Evolutionary conservation across 2,113 vertebrate genomes (phyloP), one percentile per base, ranked within the genome.

Genomic region (Nansenia antarctica): DNA sequence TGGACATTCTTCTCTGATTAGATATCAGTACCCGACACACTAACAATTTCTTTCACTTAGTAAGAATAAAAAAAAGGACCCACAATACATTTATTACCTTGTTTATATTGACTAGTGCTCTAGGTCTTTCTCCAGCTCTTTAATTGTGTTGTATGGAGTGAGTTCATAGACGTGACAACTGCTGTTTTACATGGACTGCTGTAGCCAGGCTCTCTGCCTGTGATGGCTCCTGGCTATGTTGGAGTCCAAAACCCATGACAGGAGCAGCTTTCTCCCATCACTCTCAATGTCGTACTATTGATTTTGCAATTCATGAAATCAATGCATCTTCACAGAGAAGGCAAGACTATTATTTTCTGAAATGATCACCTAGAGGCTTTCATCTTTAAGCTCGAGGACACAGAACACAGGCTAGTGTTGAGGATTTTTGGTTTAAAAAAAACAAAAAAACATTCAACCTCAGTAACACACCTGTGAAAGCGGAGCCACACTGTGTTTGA

Each of bases 231-330:
- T 58, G 55, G 29, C 18, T 7, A 6, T 9, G 14, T 55, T 15
- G 32, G 49, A 26, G 30, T 7, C 3, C 42, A 30, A 27, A 24
- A 49, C 18, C 45, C 11, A 39, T 37, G 61, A 71, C 30, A 74
- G 54, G 18, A 29, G 22, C n/a, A 31, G 67, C 63, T 45, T 73
- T 61, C 65, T 42, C 57, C 42, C 26, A 32, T 67, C 72, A 22
- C 35, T 49, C 26, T 62, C 61, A 62, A 63, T 62, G 67, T 73
- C 62, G 31, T 70, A 12, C 20, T 54, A 74, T 74, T 58, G 45
- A 74, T 59, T 52, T 9, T 39, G 14, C 12, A n/a, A 24, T 52
- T 9, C 32, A 39, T 5, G 20, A 71, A 42, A 81, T 71, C 71
- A 39, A 71, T 67, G 71, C 34, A 47, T 35, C 32, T 35, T 54